These are phyloP conservation scores for Tetraneura akinire DNA, from an alignment of 1,140 invertebrate genomes.

Conservation along the genomic window DNA sequence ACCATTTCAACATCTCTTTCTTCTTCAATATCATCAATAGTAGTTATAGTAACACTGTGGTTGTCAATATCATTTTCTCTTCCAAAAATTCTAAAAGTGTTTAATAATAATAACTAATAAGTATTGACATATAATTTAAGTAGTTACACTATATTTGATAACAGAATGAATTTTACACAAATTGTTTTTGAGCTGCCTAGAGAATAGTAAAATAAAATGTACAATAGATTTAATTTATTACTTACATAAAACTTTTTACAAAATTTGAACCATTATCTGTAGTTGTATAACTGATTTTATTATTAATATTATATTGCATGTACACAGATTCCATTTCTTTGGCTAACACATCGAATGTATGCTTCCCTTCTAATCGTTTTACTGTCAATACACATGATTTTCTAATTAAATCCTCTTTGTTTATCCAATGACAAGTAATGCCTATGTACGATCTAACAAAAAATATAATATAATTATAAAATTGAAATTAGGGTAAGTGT, in stretches of 20 bases:
- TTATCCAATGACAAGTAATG: conserved; percentile 19
- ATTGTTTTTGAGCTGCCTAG: too few species aligned
- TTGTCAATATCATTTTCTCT: background rate
- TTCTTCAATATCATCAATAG: background rate
- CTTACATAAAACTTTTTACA: too few species aligned
- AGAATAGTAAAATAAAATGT: too few species aligned
- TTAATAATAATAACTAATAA: too few species aligned
- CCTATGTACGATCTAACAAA: conserved; percentile 15
- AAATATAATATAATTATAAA: background rate
- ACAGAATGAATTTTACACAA: too few species aligned
- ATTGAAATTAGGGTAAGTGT: too few species aligned
- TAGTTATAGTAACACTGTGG: background rate
- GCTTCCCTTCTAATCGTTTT: conserved; percentile 22
- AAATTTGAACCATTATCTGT: too few species aligned
- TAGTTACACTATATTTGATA: too few species aligned
- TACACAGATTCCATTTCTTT: conserved; percentile 19
- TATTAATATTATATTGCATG: too few species aligned
- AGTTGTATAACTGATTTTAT: too few species aligned
- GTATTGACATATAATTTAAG: too few species aligned
- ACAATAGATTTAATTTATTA: too few species aligned
- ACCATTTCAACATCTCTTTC: background rate
- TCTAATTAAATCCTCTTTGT: conserved; percentile 2
- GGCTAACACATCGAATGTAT: conserved; percentile 12
- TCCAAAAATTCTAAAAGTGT: background rate
- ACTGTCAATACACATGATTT: conserved; percentile 6